Evolutionary conservation across 2,113 vertebrate species (phyloP).

Genomic region (Phylloscopus trochiloides): DNA sequence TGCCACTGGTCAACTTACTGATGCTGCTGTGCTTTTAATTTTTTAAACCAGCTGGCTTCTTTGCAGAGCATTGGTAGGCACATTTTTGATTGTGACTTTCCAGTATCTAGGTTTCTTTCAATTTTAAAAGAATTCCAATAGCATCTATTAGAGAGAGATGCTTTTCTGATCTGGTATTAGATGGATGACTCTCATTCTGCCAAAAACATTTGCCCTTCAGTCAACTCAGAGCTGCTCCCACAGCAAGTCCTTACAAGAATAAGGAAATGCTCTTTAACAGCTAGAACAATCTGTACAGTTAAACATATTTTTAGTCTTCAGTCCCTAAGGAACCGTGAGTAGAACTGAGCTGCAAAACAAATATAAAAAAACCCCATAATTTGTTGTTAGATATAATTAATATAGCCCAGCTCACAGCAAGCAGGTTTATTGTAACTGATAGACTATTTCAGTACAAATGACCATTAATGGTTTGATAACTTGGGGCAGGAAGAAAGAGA

Average conservation of each 20-base stretch:
- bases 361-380: background rate
- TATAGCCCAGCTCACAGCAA: background rate
- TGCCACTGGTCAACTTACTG: background rate
- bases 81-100: background rate
- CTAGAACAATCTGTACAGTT: slow-evolving; percentile 29
- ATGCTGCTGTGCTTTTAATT: background rate
- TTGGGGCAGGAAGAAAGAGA: background rate
- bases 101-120: background rate
- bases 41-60: background rate
- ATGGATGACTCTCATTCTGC: background rate
- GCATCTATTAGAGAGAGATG: background rate
- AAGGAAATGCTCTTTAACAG: slow-evolving; percentile 34
- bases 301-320: slow-evolving; percentile 31
- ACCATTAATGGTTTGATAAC: background rate
- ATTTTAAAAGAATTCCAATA: background rate
- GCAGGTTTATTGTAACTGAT: background rate
- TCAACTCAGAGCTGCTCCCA: slow-evolving; percentile 14
- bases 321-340: background rate
- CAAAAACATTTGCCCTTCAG: slow-evolving; percentile 12
- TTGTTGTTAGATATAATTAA: background rate
- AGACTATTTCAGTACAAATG: background rate
- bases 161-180: background rate
- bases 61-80: background rate
- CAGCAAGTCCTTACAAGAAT: slow-evolving; percentile 20
- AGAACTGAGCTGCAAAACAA: background rate